Conservation (phyloP, 2,797 vertebrate genomes). For the Sciurus carolinensis region DNA sequence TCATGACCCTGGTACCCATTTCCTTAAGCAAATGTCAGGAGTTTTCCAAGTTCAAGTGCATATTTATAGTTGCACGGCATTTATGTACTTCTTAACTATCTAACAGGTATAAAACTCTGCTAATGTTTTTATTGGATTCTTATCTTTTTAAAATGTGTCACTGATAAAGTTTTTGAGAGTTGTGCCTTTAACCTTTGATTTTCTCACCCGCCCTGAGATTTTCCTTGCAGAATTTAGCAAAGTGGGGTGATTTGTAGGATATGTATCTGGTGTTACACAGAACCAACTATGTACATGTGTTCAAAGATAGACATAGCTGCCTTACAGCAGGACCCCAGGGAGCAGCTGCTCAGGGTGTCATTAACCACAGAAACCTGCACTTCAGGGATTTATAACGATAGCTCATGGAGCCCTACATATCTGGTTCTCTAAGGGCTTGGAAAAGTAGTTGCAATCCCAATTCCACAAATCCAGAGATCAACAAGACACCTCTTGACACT, state of each 20-base stretch:
- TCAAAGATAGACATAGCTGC: neutral
- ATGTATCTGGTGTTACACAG: neutral
- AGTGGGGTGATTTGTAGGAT: slow-evolving; percentile 11
- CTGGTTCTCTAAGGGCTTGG: neutral
- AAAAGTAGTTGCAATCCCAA: neutral
- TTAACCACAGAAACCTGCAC: slow-evolving; percentile 8
- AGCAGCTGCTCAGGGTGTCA: neutral
- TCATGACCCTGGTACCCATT: neutral
- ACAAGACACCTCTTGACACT: neutral
- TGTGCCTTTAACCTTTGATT: neutral
- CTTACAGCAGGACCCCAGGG: neutral
- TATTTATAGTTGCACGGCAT: neutral
- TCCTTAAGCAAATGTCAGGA: neutral
- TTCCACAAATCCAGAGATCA: slow-evolving; percentile 13
- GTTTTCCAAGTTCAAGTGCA: neutral
- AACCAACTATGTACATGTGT: neutral
- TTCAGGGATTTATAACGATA: neutral
- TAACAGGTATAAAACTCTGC: slow-evolving; percentile 11
- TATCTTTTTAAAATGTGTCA: slow-evolving; percentile 54
- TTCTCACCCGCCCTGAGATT: neutral
- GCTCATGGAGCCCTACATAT: no score
- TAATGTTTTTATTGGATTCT: slow-evolving; percentile 67
- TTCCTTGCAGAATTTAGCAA: slow-evolving; percentile 6
- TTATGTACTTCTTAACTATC: neutral
- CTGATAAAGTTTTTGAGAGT: neutral